Evolutionary conservation across 2,888 invertebrate species (phyloP).

Genomic region (Drosophila falleni): DNA sequence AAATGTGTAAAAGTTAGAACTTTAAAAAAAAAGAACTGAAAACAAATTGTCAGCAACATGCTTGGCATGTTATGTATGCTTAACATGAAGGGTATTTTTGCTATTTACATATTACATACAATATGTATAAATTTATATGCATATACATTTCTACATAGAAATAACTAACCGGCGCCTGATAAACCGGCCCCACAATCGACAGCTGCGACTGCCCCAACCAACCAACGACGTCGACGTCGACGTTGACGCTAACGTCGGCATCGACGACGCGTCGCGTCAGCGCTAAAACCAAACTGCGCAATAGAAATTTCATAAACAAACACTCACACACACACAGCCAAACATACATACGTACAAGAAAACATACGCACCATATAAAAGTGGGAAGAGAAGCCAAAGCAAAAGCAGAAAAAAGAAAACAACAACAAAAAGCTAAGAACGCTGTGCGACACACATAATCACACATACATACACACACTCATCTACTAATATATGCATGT

Average conservation of each 20-base stretch:
- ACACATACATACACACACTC: constrained; percentile 6
- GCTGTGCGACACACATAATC: constrained; percentile 32
- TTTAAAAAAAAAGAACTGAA: too few species aligned
- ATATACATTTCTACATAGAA: constrained; percentile 5
- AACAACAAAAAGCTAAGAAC: constrained; percentile 30
- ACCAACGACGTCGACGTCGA: constrained; percentile 1
- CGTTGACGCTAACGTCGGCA: constrained; percentile 25
- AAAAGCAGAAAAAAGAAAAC: constrained; percentile 32
- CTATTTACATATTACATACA: neutral
- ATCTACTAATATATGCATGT: neutral
- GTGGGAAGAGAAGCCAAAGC: constrained; percentile 44
- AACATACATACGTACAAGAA: constrained; percentile 20
- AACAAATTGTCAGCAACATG: too few species aligned
- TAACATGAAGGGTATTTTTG: neutral
- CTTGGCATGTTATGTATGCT: neutral
- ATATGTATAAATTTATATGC: neutral
- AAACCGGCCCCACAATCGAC: constrained; percentile 68
- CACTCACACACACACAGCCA: constrained; percentile 31
- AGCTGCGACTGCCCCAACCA: constrained; percentile 56
- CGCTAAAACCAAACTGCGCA: constrained; percentile 76
- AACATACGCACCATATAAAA: constrained; percentile 33
- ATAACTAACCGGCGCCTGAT: constrained; percentile 74
- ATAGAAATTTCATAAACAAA: constrained; percentile 79
- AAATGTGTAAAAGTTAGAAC: too few species aligned
- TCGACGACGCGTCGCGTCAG: constrained; percentile 35